These are phyloP conservation scores for Camelus bactrianus DNA, from an alignment of 2,113 vertebrate genomes.

Conservation along the genomic window DNA sequence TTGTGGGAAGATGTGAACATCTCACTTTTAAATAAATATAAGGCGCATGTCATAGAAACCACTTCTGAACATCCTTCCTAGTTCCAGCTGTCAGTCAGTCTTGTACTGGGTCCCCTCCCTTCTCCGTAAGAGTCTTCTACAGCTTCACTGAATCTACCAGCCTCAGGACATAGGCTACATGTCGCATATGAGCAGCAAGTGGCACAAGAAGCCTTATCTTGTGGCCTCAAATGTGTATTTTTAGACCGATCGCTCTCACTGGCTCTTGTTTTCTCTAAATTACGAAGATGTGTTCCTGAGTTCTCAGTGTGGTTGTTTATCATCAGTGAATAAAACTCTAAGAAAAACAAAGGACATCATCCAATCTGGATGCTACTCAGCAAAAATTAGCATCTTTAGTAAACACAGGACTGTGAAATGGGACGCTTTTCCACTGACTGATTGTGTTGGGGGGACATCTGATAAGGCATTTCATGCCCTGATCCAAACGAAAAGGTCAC, in stretches of 20 bases:
- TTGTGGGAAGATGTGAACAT: neutral
- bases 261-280: neutral
- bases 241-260: neutral
- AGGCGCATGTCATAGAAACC: neutral
- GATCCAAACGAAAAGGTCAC: neutral
- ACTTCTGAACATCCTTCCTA: neutral
- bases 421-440: constrained; percentile 17
- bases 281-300: neutral
- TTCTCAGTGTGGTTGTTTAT: neutral
- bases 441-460: neutral
- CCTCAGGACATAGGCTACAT: neutral
- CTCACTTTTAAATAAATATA: neutral
- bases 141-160: neutral
- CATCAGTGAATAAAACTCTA: neutral
- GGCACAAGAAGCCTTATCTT: neutral
- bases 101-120: accelerated
- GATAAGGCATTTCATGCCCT: neutral
- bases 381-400: neutral
- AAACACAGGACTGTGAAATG: neutral
- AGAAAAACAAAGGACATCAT: neutral
- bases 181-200: neutral
- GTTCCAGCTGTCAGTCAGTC: neutral
- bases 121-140: neutral
- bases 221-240: neutral
- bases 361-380: neutral